Conservation (phyloP, 2,797 vertebrate genomes). For the Pseudocheirus occidentalis region DNA sequence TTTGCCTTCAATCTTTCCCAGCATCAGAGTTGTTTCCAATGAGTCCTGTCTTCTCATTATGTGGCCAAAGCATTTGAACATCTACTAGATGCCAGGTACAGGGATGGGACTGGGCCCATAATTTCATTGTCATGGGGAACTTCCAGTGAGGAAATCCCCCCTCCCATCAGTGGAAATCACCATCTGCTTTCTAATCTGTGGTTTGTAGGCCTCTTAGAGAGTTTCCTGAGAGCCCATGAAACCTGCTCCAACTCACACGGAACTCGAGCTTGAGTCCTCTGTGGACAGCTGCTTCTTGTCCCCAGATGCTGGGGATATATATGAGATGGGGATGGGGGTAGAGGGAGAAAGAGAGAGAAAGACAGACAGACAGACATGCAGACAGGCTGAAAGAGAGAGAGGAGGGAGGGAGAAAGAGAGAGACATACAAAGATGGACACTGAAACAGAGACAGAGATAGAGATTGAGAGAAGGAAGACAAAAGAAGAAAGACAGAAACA, state of each 20-base stretch:
- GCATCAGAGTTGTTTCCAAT: neutral
- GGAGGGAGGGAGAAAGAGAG: too few species aligned
- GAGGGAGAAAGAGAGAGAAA: neutral
- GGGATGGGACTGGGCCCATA: neutral
- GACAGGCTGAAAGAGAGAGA: neutral
- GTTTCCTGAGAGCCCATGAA: neutral
- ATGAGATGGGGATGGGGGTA: neutral
- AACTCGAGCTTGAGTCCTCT: neutral
- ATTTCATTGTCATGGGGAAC: neutral
- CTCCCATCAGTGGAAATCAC: neutral
- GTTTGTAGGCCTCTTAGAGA: neutral
- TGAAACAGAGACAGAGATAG: neutral
- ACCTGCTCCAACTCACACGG: neutral
- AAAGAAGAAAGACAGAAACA: neutral
- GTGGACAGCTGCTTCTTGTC: neutral
- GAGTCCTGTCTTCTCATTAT: neutral
- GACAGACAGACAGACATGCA: too few species aligned
- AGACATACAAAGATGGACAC: too few species aligned
- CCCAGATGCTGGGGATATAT: neutral
- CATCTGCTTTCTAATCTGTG: neutral
- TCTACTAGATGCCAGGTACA: neutral
- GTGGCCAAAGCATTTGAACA: neutral
- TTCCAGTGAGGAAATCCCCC: neutral
- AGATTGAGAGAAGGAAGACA: neutral
- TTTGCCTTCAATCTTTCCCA: neutral